Evolutionary conservation across 2,113 vertebrate genomes (phyloP), one percentile per base, ranked within the genome.

Genomic region (Mustela nigripes): DNA sequence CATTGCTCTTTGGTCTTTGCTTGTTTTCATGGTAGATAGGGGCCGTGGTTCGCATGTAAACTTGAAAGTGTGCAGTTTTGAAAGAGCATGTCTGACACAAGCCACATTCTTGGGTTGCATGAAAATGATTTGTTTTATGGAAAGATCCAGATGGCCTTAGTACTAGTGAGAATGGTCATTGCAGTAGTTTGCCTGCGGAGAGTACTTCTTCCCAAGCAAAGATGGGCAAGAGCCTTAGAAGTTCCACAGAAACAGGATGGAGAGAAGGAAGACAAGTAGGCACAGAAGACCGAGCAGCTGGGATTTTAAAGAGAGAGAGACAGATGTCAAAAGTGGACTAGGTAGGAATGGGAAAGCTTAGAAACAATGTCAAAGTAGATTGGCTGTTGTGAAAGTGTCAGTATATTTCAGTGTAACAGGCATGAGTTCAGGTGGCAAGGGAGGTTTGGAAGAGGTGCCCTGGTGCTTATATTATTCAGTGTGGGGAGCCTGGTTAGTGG

Each of bases 71-170:
- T 45, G 62, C 18, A 39, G 53, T 31, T 42, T 6, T 14, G 53
- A 26, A 88, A 28, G 1, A 28, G 65, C 8, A 2, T 28, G 9
- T 28, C 48, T 83, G 22, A 60, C 21, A 11, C 11, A n/a, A 28
- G 39, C 58, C 93, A 94, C 39, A 31, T 92, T 88, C 65, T 45
- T 62, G 62, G 24, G 28, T 28, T 91, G 73, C 56, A 11, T 86
- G 92, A 80, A 80, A 94, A 45, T 14, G 21, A 5, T 88, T 87
- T 48, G 6, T 76, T 88, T 91, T 50, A 48, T 10, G 58, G 82
- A 56, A 69, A 22, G 24, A 81, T 73, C 42, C n/a, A 73, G 16
- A 36, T 16, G 24, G 24, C 45, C 67, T 73, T 80, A 56, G 39
- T 48, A 36, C 18, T 39, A 69, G 63, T 28, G 50, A 60, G 80